Conservation (phyloP, 2,888 invertebrate genomes). For the Acanthosepion pharaonis region DNA sequence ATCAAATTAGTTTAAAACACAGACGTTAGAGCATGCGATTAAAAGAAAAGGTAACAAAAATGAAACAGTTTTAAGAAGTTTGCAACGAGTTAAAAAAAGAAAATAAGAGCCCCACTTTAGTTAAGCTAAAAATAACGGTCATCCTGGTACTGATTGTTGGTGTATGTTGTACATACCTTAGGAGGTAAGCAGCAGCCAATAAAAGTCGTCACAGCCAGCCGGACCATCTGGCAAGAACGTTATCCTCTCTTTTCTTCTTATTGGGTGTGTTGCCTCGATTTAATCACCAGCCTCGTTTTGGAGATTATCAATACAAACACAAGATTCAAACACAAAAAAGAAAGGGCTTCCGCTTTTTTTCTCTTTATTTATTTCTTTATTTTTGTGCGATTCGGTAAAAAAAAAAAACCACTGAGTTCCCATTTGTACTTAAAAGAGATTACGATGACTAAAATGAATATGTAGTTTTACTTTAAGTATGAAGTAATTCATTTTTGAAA, state of each 20-base stretch:
- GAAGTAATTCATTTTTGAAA: too few species aligned
- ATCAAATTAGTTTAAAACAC: not conserved
- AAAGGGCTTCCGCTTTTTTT: not conserved
- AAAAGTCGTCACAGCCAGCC: not conserved
- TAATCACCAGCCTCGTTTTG: not conserved
- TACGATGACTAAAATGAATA: too few species aligned
- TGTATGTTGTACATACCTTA: not conserved
- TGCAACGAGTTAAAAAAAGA: not conserved
- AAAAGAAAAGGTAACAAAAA: not conserved
- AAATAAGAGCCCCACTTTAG: not conserved
- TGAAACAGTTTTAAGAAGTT: not conserved
- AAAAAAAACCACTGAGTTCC: too few species aligned
- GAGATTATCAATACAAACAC: not conserved
- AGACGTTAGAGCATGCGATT: not conserved
- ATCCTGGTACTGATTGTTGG: not conserved
- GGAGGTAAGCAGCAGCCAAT: not conserved
- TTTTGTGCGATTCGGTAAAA: too few species aligned
- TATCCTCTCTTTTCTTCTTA: not conserved
- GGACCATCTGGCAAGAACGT: slow-evolving; percentile 20
- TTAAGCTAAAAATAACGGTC: slow-evolving; percentile 33
- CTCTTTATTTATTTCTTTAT: not conserved
- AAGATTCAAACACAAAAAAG: not conserved
- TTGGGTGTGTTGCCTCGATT: not conserved
- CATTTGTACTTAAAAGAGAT: too few species aligned
- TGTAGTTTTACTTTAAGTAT: too few species aligned